A percentile compares a stretch with the other conserved stretches of the same genome.
Conservation (phyloP, 2,113 vertebrate species). For the Myxocyprinus asiaticus region DNA sequence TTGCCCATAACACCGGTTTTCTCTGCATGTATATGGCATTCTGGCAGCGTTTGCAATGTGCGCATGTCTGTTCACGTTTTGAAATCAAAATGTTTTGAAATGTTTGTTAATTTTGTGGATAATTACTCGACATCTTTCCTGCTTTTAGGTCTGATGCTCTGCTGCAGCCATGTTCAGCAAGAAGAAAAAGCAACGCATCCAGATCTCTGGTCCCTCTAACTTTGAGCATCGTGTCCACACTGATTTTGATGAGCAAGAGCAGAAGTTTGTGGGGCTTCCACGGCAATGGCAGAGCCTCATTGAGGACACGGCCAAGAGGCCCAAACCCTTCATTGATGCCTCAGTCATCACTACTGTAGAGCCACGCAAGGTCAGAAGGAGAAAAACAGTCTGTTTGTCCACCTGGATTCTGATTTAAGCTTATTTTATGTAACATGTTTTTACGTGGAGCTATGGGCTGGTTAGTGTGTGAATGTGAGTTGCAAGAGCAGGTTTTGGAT, state of each 20-base stretch:
- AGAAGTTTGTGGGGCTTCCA: conserved; percentile 91
- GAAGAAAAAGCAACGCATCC: conserved; percentile 90
- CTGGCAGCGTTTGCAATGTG: too few relatives aligned
- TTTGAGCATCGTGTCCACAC: conserved; percentile 97
- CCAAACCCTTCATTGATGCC: conserved; percentile 88
- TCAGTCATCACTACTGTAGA: conserved; percentile 87
- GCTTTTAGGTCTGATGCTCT: conserved; percentile 69
- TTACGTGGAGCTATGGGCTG: neutral
- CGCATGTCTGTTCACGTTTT: too few relatives aligned
- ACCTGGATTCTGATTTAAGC: neutral
- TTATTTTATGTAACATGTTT: too few relatives aligned
- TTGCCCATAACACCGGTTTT: too few relatives aligned
- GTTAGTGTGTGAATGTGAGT: neutral
- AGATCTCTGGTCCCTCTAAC: conserved; percentile 93
- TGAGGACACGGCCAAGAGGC: conserved; percentile 89
- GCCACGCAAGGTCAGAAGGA: conserved; percentile 81
- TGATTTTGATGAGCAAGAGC: conserved; percentile 89
- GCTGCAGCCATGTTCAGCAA: conserved; percentile 85
- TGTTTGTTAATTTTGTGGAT: too few relatives aligned
- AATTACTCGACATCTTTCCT: neutral
- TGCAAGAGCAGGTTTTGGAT: neutral
- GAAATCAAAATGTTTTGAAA: too few relatives aligned
- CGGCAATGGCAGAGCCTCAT: conserved; percentile 95
- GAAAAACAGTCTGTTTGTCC: neutral
- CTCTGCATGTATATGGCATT: too few relatives aligned